phyloP scores from a whole-genome alignment of 2,113 vertebrate species.

The Callorhinus ursinus region DNA sequence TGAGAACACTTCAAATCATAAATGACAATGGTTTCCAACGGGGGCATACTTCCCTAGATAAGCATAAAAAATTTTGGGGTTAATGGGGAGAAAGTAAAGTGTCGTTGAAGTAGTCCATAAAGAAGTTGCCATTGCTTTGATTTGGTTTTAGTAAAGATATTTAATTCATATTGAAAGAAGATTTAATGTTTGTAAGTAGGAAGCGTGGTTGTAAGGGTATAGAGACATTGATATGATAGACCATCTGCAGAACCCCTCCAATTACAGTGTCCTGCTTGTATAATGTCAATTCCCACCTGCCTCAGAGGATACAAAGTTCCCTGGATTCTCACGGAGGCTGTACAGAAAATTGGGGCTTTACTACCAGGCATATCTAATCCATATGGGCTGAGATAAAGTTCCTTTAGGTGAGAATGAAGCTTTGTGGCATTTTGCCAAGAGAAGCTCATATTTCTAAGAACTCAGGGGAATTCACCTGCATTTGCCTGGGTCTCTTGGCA shows the following conservation, averaged over 20 bases:
- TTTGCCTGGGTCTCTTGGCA: conserved; percentile 27
- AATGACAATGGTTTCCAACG: background rate
- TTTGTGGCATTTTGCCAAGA: background rate
- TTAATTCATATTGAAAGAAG: conserved; percentile 1
- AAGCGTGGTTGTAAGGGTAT: background rate
- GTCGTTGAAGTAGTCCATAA: background rate
- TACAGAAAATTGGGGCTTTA: background rate
- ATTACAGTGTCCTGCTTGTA: background rate
- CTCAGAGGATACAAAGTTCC: background rate
- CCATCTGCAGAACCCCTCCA: background rate
- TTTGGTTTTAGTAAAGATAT: conserved; percentile 15
- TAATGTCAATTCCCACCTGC: background rate
- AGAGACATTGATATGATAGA: background rate
- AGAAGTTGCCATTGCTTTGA: background rate
- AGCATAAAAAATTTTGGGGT: background rate
- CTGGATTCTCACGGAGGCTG: background rate
- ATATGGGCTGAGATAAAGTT: background rate
- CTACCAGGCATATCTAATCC: background rate
- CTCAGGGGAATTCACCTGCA: conserved; percentile 16
- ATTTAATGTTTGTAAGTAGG: background rate
- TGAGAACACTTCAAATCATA: background rate
- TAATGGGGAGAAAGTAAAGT: background rate
- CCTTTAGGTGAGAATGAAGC: conserved; percentile 12
- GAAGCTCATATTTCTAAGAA: conserved; percentile 37
- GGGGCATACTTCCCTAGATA: background rate